Base-by-base conservation (phyloP, 1,140 invertebrate genomes). In the Anastatus disparis region DNA sequence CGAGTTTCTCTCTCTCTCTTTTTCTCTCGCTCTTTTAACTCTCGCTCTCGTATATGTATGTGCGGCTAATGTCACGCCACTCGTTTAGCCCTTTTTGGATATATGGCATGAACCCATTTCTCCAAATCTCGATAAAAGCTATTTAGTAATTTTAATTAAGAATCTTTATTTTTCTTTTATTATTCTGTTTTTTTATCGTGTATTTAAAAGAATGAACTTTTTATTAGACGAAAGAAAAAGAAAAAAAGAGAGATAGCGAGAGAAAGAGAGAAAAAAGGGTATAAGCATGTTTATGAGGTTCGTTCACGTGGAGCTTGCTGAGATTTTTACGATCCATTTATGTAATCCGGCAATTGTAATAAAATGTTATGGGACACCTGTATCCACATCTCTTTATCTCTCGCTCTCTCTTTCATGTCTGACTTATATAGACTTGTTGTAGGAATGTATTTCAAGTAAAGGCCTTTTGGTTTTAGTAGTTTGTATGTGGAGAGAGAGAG, bases 321-420 rank as follows among this genome's bases (percentile, higher is more conserved):
- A 7, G 50, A 15, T 55, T 65, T n/a, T 52, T 65, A 53, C 35
- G 53, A 6, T 0, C 38, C 26, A 40, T 48, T 67, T 46, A 59
- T 27, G 27, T 67, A 67, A 66, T 66, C 64, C 15, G 9, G 24
- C 52, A 52, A 66, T 66, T 66, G 65, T 67, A 50, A 67, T 67
- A 67, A 67, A 67, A 67, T 56, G 52, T 67, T 67, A 67, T 67
- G 53, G 65, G 65, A 67, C 65, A 67, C 65, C 65, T 67, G 65
- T 67, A 46, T 46, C 53, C 31, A 35, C 31, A n/a, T n/a, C 31
- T 35, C 31, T 35, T 10, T 35, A 4, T 10, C 31, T 35, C 31
- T 35, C 31, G 4, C 31, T 35, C 31, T 35, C 31, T 35, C 31
- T 35, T 10, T 35, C 31, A 10, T n/a, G n/a, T n/a, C n/a, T n/a